These are phyloP conservation scores for Zaprionus taronus DNA, from an alignment of 1,140 invertebrate species.

Conservation along the genomic window DNA sequence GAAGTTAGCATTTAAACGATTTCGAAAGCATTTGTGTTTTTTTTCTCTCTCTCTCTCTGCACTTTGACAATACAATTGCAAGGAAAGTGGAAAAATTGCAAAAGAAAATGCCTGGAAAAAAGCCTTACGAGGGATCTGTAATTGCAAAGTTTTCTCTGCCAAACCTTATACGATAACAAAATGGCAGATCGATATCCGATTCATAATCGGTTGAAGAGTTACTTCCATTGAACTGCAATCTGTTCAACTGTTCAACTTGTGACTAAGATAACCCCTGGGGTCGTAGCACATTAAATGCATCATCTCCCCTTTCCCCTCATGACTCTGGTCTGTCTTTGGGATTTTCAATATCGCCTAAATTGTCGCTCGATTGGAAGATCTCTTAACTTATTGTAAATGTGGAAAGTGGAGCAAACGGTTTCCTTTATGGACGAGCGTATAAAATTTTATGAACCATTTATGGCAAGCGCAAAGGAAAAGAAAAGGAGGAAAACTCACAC, in stretches of 20 bases:
- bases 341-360: constrained; percentile 36
- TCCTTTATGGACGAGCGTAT: constrained; percentile 63
- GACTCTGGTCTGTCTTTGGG: constrained; percentile 12
- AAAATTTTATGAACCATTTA: constrained; percentile 70
- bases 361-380: constrained; percentile 17
- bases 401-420: constrained; percentile 60
- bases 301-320: constrained; percentile 8
- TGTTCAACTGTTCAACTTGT: too few relatives aligned
- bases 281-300: constrained; percentile 26
- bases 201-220: neutral
- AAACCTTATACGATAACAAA: neutral
- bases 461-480: constrained; percentile 48
- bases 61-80: constrained; percentile 30
- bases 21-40: constrained; percentile 38
- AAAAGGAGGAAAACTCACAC: constrained; percentile 19
- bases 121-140: constrained; percentile 10
- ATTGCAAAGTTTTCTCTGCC: neutral
- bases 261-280: neutral
- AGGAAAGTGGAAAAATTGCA: constrained; percentile 27
- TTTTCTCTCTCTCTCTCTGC: neutral
- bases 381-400: constrained; percentile 52
- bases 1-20: constrained; percentile 41
- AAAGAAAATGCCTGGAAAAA: neutral
- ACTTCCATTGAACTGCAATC: too few relatives aligned
- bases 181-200: neutral